These are phyloP conservation scores for Zaprionus tsacasi DNA, from an alignment of 1,140 invertebrate genomes.

Conservation along the genomic window DNA sequence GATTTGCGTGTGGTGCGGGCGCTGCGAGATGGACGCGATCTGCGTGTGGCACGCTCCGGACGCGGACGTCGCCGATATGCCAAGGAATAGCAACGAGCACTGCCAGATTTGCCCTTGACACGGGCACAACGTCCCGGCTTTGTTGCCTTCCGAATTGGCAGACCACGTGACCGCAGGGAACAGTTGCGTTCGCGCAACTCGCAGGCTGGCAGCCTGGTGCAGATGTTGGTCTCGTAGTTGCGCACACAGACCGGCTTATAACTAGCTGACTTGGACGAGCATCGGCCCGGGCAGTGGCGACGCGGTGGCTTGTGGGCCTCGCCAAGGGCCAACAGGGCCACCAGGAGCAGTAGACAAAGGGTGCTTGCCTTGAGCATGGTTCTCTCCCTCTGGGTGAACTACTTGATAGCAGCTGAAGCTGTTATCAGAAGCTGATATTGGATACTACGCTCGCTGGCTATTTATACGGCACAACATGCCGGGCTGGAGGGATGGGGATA, in stretches of 20 bases:
- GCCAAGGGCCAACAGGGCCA: conserved; percentile 31
- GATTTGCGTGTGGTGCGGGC: background rate
- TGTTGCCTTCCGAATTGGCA: conserved; percentile 17
- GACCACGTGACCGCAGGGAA: conserved; percentile 28
- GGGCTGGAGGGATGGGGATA: too few species aligned
- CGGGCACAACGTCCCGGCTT: conserved; percentile 26
- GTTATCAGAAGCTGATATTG: conserved; percentile 33
- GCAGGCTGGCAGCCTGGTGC: conserved; percentile 59
- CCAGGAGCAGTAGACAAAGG: conserved; percentile 28
- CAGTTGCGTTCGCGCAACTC: conserved; percentile 62
- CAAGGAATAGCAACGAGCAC: conserved; percentile 23
- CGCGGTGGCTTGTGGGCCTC: conserved; percentile 15
- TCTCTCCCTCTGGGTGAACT: background rate
- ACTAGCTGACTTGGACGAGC: conserved; percentile 23
- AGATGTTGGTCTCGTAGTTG: conserved; percentile 42
- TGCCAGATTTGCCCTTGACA: conserved; percentile 24
- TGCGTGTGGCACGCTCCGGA: background rate
- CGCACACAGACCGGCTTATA: conserved; percentile 43
- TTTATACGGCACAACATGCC: conserved; percentile 24
- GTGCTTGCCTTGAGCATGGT: conserved; percentile 54
- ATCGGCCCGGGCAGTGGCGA: conserved; percentile 44
- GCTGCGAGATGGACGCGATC: background rate
- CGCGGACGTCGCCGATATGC: background rate
- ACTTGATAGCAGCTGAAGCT: conserved; percentile 14
- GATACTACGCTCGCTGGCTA: background rate